phyloP scores from a whole-genome alignment of 2,888 invertebrate species.

The Oscheius sp. region DNA sequence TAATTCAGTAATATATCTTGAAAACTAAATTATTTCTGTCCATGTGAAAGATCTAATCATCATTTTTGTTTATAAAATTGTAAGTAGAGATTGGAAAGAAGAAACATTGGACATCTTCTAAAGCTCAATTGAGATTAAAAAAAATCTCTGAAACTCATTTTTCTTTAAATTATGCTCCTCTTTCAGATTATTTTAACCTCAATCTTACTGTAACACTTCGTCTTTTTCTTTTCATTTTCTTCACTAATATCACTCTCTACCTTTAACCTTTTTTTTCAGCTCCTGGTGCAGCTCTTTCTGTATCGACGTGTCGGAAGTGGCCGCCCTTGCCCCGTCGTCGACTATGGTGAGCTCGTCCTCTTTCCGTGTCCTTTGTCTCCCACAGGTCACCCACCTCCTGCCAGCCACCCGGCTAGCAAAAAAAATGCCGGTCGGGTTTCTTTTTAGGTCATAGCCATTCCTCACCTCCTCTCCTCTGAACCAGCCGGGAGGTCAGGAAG shows the following conservation, averaged over 20 bases:
- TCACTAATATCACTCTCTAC: not conserved
- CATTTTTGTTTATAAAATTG: too few relatives aligned
- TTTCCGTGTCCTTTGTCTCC: slow-evolving; percentile 13
- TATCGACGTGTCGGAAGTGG: slow-evolving; percentile 18
- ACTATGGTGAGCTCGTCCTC: slow-evolving; percentile 5
- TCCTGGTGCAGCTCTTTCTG: not conserved
- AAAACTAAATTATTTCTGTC: too few relatives aligned
- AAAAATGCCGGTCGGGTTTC: slow-evolving; percentile 16
- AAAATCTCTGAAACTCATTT: too few relatives aligned
- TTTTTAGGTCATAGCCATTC: slow-evolving; percentile 16
- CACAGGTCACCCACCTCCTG: not conserved
- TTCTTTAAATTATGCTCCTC: too few relatives aligned
- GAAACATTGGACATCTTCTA: too few relatives aligned
- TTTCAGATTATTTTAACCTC: too few relatives aligned
- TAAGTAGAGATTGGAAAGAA: too few relatives aligned
- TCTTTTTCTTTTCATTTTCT: not conserved
- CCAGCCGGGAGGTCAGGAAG: slow-evolving; percentile 4
- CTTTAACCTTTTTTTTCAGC: not conserved
- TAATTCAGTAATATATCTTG: too few relatives aligned
- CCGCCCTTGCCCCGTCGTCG: slow-evolving; percentile 24
- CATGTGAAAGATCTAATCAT: too few relatives aligned
- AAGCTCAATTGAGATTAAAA: too few relatives aligned
- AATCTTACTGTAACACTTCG: too few relatives aligned
- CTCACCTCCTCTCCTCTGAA: slow-evolving; percentile 2
- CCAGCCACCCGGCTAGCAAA: not conserved